A percentile compares a stretch with the other conserved stretches of the same genome.
Conservation (phyloP, 2,113 vertebrate species). For the Crotalus horridus region DNA sequence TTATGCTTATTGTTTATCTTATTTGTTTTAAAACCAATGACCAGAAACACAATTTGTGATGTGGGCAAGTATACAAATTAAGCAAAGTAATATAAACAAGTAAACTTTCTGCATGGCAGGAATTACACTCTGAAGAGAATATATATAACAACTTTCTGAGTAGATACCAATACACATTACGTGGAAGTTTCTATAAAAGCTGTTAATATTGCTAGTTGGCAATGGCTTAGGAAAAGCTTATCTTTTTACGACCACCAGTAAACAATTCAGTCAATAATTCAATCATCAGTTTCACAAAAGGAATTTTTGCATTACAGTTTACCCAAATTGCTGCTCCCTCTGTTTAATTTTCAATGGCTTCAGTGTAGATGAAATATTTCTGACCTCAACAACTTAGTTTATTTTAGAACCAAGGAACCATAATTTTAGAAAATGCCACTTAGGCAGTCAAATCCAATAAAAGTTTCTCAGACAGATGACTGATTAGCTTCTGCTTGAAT, state of each 20-base stretch:
- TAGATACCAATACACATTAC: background rate
- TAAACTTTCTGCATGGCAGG: background rate
- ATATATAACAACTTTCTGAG: background rate
- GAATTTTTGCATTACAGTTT: background rate
- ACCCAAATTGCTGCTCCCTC: background rate
- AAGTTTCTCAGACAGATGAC: no score
- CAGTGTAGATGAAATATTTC: background rate
- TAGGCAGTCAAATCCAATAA: no score
- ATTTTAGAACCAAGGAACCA: no score
- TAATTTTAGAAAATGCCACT: no score
- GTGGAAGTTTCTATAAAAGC: background rate
- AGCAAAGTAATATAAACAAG: background rate
- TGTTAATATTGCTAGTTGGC: background rate
- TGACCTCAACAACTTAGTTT: background rate
- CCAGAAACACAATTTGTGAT: background rate
- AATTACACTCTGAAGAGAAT: background rate
- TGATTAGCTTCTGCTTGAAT: no score
- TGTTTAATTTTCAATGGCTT: background rate
- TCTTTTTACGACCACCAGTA: background rate
- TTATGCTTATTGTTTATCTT: background rate
- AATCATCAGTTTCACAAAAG: background rate
- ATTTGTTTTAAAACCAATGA: background rate
- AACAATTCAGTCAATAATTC: background rate
- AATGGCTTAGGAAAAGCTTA: background rate
- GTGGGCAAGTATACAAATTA: background rate